A percentile compares a stretch with the other conserved stretches of the same genome.
Conservation (phyloP, 2,797 vertebrate species). For the Scolopax rusticola region DNA sequence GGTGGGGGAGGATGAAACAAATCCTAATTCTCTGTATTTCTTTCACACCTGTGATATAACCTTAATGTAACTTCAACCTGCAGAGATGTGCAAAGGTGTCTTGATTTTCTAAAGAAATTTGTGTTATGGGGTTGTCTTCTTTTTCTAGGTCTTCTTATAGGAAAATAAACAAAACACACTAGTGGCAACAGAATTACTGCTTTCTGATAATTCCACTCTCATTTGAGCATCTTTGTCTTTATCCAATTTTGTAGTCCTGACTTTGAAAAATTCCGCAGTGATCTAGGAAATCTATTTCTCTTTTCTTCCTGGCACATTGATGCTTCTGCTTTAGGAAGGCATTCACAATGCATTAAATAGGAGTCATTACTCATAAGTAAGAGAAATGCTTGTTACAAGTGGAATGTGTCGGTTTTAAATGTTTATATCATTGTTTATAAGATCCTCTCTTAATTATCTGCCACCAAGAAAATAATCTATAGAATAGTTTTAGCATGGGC, state of each 20-base stretch:
- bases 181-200: neutral
- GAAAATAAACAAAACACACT: neutral
- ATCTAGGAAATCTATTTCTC: slow-evolving; percentile 37
- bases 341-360: slow-evolving; percentile 50
- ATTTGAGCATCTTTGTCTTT: neutral
- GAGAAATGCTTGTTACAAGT: neutral
- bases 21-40: neutral
- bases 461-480: neutral
- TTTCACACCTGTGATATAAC: neutral
- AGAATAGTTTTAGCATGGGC: neutral
- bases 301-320: neutral
- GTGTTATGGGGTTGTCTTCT: neutral
- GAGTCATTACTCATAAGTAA: slow-evolving; percentile 28
- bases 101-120: neutral
- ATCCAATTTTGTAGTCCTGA: neutral
- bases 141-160: neutral
- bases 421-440: neutral
- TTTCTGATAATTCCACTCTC: neutral
- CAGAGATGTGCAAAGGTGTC: neutral
- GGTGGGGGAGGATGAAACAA: neutral
- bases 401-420: neutral
- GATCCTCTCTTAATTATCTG: neutral
- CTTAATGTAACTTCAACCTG: neutral
- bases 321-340: slow-evolving; percentile 14
- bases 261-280: neutral